Conservation (phyloP, 2,797 vertebrate genomes). For the Platyrinchus mystaceus region DNA sequence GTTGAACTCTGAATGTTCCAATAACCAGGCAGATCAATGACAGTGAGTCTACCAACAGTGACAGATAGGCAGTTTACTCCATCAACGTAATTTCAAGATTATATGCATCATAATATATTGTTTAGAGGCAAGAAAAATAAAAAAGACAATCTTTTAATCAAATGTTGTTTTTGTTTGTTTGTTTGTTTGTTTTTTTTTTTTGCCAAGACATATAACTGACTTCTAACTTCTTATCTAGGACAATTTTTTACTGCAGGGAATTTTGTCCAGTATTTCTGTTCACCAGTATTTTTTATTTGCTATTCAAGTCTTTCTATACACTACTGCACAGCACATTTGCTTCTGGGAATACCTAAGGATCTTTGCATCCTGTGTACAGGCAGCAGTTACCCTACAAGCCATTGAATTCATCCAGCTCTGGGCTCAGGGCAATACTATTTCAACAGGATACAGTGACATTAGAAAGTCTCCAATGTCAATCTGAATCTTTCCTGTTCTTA, state of each 20-base stretch:
- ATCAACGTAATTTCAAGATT: background rate
- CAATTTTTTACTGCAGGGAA: background rate
- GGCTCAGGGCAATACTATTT: background rate
- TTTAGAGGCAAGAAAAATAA: background rate
- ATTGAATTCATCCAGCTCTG: background rate
- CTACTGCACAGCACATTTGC: background rate
- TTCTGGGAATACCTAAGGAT: background rate
- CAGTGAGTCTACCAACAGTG: background rate
- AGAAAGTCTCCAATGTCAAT: background rate
- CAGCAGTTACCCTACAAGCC: background rate
- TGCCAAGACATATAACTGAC: background rate
- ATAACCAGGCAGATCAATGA: background rate
- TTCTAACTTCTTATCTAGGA: background rate
- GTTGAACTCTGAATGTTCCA: background rate
- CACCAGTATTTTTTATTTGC: background rate
- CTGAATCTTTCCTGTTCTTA: background rate
- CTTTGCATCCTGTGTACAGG: background rate
- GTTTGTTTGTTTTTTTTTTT: background rate
- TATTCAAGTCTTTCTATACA: background rate
- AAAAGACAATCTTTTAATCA: background rate
- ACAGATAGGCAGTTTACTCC: background rate
- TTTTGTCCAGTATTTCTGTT: background rate
- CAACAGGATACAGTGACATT: background rate
- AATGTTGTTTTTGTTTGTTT: too few relatives aligned
- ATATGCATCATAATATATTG: background rate